These are phyloP conservation scores for Subacronicta megacephala DNA, from an alignment of 2,888 invertebrate genomes.

Conservation along the genomic window DNA sequence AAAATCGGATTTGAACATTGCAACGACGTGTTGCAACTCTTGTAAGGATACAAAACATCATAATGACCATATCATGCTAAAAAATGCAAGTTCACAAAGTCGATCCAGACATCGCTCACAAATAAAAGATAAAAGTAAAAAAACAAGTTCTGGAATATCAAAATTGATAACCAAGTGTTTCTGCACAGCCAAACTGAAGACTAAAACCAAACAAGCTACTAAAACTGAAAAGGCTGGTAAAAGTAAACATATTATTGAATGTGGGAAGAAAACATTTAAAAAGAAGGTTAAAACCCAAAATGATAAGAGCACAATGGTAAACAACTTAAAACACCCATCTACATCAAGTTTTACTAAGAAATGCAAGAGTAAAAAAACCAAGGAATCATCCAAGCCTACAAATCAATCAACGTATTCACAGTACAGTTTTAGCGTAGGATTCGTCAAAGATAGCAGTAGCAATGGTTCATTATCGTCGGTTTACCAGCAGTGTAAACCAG, in stretches of 20 bases:
- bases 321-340: constrained; percentile 9
- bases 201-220: neutral
- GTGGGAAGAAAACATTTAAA: neutral
- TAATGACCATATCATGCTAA: too few species aligned
- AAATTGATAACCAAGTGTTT: constrained; percentile 5
- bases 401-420: constrained; percentile 8
- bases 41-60: too few species aligned
- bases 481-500: neutral
- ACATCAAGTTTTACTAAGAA: constrained; percentile 9
- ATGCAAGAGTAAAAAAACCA: neutral
- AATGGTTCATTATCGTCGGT: neutral
- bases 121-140: constrained; percentile 1
- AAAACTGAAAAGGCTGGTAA: neutral
- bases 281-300: neutral
- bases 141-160: constrained; percentile 1
- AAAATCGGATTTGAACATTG: neutral
- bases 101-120: neutral
- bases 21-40: too few species aligned
- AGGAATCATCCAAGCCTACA: constrained; percentile 16
- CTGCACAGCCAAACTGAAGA: constrained; percentile 4
- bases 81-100: neutral
- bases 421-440: constrained; percentile 17
- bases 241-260: neutral
- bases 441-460: constrained; percentile 1
- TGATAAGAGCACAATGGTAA: neutral